Evolutionary conservation across 2,888 invertebrate species (phyloP), one percentile per base, ranked within the genome.

Genomic region (Sclerodermus sp.): DNA sequence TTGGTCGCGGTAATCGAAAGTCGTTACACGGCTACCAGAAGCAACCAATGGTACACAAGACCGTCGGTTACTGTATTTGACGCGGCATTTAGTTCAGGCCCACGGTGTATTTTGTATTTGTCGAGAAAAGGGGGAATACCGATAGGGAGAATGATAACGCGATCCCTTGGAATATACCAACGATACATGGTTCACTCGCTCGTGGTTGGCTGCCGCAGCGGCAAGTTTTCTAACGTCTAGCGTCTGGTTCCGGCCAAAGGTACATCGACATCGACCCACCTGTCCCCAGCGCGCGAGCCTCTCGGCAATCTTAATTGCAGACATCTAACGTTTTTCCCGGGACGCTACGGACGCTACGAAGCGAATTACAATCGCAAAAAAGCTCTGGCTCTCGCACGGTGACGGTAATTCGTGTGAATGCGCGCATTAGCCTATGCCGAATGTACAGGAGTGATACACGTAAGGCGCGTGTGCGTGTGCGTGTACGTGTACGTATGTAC

Each of bases 221-320:
- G 23, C 4, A 8, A 8, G 23, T 5, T 23, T 23, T 23, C 8
- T 23, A 23, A 23, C 23, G 8, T 23, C 23, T n/a, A n/a, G n/a
- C n/a, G n/a, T n/a, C n/a, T n/a, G n/a, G 38, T 49, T 50, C 51
- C 54, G 46, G 49, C 50, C 47, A 49, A 61, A 57, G 56, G 62
- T 62, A 60, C 23, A 23, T 3, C 23, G 23, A 23, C 62, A 54
- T 62, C 55, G 62, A 62, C 62, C 62, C 47, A 50, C 43, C 42
- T 55, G 52, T 44, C 52, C 57, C 43, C 59, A 40, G 23, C 23
- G 23, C 3, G 23, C 23, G 23, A 23, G 23, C 50, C 45, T 47
- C 48, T 47, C 53, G 42, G 55, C 40, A 58, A 58, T 64, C 67
- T 68, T 68, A 68, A 68, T 68, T 68, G 62, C 64, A 52, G 54